A percentile compares a stretch with the other conserved stretches of the same genome.
Conservation (phyloP, 1,140 invertebrate genomes). For the Rhyzopertha dominica region DNA sequence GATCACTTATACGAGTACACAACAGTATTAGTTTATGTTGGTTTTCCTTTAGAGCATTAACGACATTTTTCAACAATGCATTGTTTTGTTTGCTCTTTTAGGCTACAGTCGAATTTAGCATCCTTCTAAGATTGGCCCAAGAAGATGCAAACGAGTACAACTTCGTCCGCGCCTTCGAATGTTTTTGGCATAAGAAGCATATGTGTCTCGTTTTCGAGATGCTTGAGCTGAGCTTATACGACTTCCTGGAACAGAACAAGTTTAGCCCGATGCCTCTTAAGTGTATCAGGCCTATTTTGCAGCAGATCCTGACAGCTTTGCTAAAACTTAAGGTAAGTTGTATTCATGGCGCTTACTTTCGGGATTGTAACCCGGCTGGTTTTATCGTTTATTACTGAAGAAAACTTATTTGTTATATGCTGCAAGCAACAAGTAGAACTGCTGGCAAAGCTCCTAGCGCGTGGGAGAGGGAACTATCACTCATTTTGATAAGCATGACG, state of each 20-base stretch:
- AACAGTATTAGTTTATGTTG: too few relatives aligned
- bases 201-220: constrained; percentile 99
- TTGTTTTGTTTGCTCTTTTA: constrained; percentile 21
- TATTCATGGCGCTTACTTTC: too few relatives aligned
- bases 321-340: constrained; percentile 85
- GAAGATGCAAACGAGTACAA: constrained; percentile 99
- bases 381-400: too few relatives aligned
- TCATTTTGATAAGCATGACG: too few relatives aligned
- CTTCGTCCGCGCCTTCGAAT: constrained; percentile 99
- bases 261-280: constrained; percentile 97
- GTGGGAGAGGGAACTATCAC: too few relatives aligned
- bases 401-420: too few relatives aligned
- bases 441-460: too few relatives aligned
- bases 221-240: constrained; percentile 99
- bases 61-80: too few relatives aligned
- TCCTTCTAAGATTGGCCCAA: constrained; percentile 93
- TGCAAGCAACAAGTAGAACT: too few relatives aligned
- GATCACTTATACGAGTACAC: too few relatives aligned
- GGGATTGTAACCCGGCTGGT: too few relatives aligned
- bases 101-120: constrained; percentile 99
- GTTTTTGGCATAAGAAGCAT: constrained; percentile 99
- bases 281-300: constrained; percentile 96
- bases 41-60: too few relatives aligned
- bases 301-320: constrained; percentile 97
- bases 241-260: constrained; percentile 99